These are phyloP conservation scores for Ptilorrhoa leucosticta DNA, from an alignment of 2,113 vertebrate genomes.

Conservation along the genomic window DNA sequence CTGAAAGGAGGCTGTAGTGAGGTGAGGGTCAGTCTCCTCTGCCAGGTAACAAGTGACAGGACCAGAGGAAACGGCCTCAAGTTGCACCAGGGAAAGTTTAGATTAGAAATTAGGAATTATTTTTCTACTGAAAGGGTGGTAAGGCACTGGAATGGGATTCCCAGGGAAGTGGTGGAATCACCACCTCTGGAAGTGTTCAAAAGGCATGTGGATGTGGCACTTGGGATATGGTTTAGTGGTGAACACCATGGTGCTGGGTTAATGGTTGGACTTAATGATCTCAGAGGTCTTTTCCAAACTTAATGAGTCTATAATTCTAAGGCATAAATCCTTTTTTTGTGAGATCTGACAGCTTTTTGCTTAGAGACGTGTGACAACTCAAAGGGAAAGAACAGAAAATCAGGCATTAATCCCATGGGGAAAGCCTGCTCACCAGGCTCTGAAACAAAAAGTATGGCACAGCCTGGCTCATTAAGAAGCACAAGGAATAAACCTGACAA, in stretches of 20 bases:
- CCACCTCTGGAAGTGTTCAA: neutral
- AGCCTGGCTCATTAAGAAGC: neutral
- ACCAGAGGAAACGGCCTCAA: neutral
- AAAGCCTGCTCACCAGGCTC: neutral
- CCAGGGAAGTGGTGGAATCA: neutral
- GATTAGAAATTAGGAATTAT: neutral
- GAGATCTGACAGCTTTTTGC: neutral
- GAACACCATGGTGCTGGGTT: neutral
- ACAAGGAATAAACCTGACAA: neutral
- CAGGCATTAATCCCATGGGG: neutral
- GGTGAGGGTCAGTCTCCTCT: neutral
- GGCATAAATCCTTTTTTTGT: neutral
- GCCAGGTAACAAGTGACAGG: neutral
- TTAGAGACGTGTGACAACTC: neutral
- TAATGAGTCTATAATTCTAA: neutral
- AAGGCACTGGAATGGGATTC: neutral
- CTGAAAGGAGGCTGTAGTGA: neutral
- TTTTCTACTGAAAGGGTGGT: neutral
- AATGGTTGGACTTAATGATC: neutral
- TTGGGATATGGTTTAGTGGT: too few relatives aligned
- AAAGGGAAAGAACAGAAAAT: neutral
- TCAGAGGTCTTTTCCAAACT: neutral
- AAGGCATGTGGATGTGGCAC: neutral
- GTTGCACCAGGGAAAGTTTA: neutral
- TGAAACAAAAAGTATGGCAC: neutral